These are phyloP conservation scores for Oreochromis niloticus DNA, from an alignment of 2,113 vertebrate genomes.

Conservation along the genomic window DNA sequence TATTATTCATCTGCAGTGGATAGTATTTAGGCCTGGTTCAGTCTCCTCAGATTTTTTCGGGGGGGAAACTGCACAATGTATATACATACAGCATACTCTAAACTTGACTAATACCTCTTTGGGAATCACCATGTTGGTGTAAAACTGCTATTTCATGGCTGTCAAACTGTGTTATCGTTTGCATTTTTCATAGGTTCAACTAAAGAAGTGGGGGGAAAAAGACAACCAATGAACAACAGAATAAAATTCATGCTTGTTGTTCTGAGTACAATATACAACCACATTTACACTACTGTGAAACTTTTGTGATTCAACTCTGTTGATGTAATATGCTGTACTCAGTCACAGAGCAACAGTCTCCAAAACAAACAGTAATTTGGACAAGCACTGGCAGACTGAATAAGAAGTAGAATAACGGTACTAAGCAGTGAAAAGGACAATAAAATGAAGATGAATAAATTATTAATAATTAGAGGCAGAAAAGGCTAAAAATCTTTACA, in stretches of 20 bases:
- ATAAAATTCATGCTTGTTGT: background rate
- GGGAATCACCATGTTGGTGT: background rate
- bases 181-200: background rate
- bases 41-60: background rate
- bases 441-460: background rate
- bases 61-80: rapidly evolving
- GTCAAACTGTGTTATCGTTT: background rate
- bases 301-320: background rate
- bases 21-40: background rate
- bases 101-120: background rate
- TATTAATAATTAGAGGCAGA: background rate
- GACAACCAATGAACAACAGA: background rate
- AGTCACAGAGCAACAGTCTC: background rate
- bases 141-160: background rate
- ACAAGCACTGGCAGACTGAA: background rate
- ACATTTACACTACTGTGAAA: background rate
- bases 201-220: background rate
- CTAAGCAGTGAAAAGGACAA: background rate
- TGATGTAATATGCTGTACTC: background rate
- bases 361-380: background rate
- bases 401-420: background rate
- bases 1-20: background rate
- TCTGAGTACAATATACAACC: background rate
- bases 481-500: background rate
- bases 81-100: background rate